Evolutionary conservation across 2,113 vertebrate genomes (phyloP).

Genomic region (Empidonax alnorum): DNA sequence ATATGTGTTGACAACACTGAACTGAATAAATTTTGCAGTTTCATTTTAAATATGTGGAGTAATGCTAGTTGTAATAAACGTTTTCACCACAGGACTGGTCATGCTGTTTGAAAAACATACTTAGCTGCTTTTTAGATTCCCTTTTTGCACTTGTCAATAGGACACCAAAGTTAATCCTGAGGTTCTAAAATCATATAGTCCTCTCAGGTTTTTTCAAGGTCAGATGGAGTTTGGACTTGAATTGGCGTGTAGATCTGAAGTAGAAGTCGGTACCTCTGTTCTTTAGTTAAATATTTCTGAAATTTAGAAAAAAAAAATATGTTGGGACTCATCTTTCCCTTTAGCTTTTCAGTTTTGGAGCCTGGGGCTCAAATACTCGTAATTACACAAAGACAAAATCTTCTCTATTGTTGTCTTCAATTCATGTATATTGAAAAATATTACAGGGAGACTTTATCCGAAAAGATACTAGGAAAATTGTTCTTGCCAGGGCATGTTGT

Average conservation of each 20-base stretch:
- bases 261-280: not conserved
- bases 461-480: not conserved
- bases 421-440: not conserved
- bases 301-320: not conserved
- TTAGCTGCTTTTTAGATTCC: not conserved
- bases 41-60: not conserved
- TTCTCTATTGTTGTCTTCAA: not conserved
- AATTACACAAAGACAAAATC: not conserved
- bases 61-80: not conserved
- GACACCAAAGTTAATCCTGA: not conserved
- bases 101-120: not conserved
- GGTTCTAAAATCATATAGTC: not conserved
- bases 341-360: not conserved
- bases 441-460: not conserved
- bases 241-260: not conserved
- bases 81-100: not conserved
- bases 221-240: not conserved
- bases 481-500: not conserved
- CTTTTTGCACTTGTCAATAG: not conserved
- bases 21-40: not conserved
- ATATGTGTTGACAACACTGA: not conserved
- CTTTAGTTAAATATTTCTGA: not conserved
- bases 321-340: not conserved
- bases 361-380: not conserved
- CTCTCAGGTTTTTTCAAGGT: not conserved